phyloP scores from a whole-genome alignment of 2,113 vertebrate genomes.

The Ptychochromis oligacanthus region DNA sequence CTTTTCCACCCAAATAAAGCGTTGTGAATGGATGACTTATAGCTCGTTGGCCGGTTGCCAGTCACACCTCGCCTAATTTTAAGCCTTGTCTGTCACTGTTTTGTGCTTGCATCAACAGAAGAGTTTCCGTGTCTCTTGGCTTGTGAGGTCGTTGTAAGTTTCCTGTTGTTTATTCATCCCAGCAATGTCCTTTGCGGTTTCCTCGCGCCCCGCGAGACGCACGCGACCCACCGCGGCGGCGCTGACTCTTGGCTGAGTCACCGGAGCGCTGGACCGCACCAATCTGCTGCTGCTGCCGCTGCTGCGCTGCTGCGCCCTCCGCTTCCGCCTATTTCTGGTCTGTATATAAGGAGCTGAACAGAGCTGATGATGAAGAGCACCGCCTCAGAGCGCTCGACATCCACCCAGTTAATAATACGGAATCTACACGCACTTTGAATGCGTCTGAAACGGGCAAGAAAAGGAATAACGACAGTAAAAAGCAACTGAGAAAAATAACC shows the following conservation, averaged over 20 bases:
- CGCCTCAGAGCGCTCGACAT: neutral
- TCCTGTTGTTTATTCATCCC: constrained; percentile 39
- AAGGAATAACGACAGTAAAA: neutral
- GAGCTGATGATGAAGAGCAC: neutral
- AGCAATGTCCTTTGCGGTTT: constrained; percentile 33
- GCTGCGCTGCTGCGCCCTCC: neutral
- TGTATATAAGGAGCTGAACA: constrained; percentile 33
- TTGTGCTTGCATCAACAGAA: neutral
- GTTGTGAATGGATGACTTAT: constrained; percentile 9
- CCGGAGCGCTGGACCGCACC: neutral
- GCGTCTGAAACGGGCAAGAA: neutral
- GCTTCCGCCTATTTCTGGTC: constrained; percentile 45
- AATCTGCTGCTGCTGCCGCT: neutral
- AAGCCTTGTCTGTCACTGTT: neutral
- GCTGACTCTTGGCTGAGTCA: constrained; percentile 72
- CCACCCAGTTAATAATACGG: neutral
- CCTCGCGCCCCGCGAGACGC: constrained; percentile 33
- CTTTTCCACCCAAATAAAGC: constrained; percentile 17
- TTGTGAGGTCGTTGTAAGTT: neutral
- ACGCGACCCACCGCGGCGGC: constrained; percentile 34
- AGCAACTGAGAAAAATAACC: neutral
- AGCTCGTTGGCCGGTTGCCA: neutral
- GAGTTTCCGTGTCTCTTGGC: neutral
- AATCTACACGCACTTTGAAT: neutral
- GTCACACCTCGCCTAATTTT: neutral